Base-by-base conservation (phyloP, 2,888 invertebrate genomes). In the Pecten maximus region DNA sequence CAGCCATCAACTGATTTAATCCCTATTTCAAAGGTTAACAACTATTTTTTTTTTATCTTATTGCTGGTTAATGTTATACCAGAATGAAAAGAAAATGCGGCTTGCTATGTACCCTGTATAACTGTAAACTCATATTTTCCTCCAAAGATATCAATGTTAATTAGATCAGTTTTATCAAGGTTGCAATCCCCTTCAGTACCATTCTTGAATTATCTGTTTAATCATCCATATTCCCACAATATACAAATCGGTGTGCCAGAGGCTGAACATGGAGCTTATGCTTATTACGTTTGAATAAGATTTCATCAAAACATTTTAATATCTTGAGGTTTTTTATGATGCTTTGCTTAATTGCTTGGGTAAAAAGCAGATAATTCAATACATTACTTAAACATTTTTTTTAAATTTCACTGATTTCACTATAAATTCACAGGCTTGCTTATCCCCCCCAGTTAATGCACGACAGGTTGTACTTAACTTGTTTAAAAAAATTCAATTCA, bases 351-450 rank as follows among this genome's bases (percentile, higher is more conserved):
- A 35, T 74, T 74, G 74, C 74, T 74, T 74, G 6, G 74, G 28
- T 74, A 28, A 74, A 74, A 74, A 74, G 74, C 74, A 28, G 74
- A 74, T 35, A 74, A 74, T 74, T 74, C 74, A 74, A 28, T 8
- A 10, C 28, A 74, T 8, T 35, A 28, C 8, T 28, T 74, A 1
- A 28, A 74, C 28, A 10, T 60, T 60, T 54, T 50, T 50, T 50
- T 50, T 8, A 50, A 50, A 54, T 54, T 10, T 35, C 74, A 74
- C 74, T 74, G 10, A 74, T 35, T 28, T 74, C 74, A 74, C 74
- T 35, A 35, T 74, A 74, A 74, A 74, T 35, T 74, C 74, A 74
- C 74, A 74, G 74, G 35, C 74, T 74, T 74, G 74, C 74, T 74
- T 74, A 10, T 44, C 28, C 74, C 35, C 35, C 35, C 74, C 74